phyloP scores from a whole-genome alignment of 35 echinoderm and acorn worm species.

The Apostichopus japonicus region DNA sequence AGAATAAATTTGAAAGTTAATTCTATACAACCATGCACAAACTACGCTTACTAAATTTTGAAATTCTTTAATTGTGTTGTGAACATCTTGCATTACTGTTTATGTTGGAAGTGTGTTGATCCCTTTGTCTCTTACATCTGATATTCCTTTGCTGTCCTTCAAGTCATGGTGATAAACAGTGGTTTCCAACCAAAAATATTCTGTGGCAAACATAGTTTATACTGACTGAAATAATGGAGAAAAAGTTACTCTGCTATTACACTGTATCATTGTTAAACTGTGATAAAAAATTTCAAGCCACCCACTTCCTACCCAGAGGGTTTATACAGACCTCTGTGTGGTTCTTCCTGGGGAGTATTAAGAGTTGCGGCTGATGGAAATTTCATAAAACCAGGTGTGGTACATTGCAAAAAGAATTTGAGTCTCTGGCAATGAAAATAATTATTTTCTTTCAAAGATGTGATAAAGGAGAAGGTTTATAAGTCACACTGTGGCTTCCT shows the following conservation, averaged over 20 bases:
- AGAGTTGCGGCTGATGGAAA: not conserved
- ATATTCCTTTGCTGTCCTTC: not conserved
- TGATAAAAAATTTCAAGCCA: not conserved
- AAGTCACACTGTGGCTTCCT: not conserved
- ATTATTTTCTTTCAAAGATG: not conserved
- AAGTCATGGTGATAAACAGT: not conserved
- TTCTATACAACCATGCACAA: too few species aligned
- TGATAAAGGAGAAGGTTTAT: not conserved
- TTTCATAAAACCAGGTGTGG: not conserved
- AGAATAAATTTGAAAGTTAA: too few species aligned
- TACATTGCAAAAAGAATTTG: not conserved
- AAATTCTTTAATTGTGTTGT: too few species aligned
- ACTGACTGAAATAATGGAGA: not conserved
- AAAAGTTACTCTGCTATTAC: not conserved
- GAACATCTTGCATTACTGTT: too few species aligned
- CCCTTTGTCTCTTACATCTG: not conserved
- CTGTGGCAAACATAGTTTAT: not conserved
- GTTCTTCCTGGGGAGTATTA: not conserved
- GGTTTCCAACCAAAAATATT: not conserved
- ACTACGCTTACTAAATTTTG: too few species aligned
- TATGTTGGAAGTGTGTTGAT: not conserved
- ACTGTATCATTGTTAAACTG: not conserved
- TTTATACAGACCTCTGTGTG: not conserved
- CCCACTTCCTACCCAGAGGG: conserved; percentile 10
- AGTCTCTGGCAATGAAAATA: not conserved